Evolutionary conservation across 2,888 invertebrate genomes (phyloP), one percentile per base, ranked within the genome.

Genomic region (Trileptium ribeirensis): DNA sequence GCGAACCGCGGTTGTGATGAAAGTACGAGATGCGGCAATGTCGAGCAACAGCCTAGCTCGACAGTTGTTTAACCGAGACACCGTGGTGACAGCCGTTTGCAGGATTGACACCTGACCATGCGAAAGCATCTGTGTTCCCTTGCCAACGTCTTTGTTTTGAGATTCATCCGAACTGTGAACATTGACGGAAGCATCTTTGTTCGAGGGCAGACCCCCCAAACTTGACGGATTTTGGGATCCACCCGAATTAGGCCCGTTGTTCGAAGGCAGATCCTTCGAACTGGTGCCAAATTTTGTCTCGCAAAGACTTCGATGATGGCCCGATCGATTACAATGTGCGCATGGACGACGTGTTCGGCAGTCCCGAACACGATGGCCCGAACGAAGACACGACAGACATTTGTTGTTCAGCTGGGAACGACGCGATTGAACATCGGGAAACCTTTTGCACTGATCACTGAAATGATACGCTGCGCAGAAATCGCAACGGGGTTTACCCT

Each of bases 401-500:
- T 36, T 29, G 36, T 36, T 36, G 36, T 70, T 70, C 70, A 70
- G n/a, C 36, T 70, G 70, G 8, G 31, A 33, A 33, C 70, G 70
- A 36, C 70, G 70, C 31, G 70, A 70, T n/a, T 70, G 70, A 70
- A 70, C 70, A n/a, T 70, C 70, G 15, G 70, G 33, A 70, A 33
- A 70, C n/a, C n/a, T 70, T 8, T n/a, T 8, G 33, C 70, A 70
- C 70, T 70, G 70, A 70, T 70, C 70, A 36, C 70, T 70, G 36
- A 33, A 70, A 70, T 70, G 33, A 31, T 29, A 15, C 33, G 31
- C 70, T 70, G 31, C 36, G 70, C 70, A 70, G 36, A 15, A 70
- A n/a, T 29, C 70, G 70, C 70, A 70, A 29, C 33, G 31, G 36
- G n/a, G 36, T 70, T 36, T 70, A 8, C 15, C 31, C 31, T 70